Evolutionary conservation across 1,140 invertebrate species (phyloP).

Genomic region (Condylostylus longicornis): DNA sequence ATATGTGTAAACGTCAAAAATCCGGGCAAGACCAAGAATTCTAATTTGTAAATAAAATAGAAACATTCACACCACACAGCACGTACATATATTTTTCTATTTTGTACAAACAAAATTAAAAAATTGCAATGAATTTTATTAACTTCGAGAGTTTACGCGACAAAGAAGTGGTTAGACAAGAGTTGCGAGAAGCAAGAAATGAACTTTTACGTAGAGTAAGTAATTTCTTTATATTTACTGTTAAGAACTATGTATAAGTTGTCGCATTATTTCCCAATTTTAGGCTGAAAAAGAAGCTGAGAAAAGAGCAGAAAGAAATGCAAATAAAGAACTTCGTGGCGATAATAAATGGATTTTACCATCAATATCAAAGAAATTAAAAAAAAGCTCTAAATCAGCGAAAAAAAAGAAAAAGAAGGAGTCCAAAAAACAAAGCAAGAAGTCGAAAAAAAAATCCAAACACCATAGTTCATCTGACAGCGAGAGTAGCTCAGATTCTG

Average conservation of each 20-base stretch:
- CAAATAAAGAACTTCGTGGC: conserved; percentile 22
- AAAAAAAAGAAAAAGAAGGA: conserved; percentile 21
- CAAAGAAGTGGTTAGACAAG: conserved; percentile 29
- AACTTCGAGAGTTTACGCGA: conserved; percentile 32
- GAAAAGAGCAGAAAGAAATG: conserved; percentile 18
- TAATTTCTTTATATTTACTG: no score
- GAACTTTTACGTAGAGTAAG: conserved; percentile 22
- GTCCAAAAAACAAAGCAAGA: conserved; percentile 20
- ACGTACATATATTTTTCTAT: no score
- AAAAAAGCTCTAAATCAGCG: conserved; percentile 14
- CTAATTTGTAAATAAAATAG: no score
- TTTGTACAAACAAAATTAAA: conserved; percentile 2
- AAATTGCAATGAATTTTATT: conserved; percentile 26
- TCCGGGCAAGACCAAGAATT: no score
- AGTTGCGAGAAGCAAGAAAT: conserved; percentile 24
- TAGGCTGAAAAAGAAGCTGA: conserved; percentile 24
- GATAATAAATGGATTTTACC: conserved; percentile 34
- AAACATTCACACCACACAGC: no score
- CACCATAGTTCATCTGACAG: conserved; percentile 7
- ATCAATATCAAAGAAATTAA: conserved; percentile 22
- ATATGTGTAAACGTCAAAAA: no score
- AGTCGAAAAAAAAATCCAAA: conserved; percentile 16
- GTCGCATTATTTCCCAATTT: conserved; percentile 1
- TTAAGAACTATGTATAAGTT: not conserved
- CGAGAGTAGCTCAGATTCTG: conserved; percentile 2